These are phyloP conservation scores for Pyralis farinalis DNA, from an alignment of 2,888 invertebrate species.

Conservation along the genomic window DNA sequence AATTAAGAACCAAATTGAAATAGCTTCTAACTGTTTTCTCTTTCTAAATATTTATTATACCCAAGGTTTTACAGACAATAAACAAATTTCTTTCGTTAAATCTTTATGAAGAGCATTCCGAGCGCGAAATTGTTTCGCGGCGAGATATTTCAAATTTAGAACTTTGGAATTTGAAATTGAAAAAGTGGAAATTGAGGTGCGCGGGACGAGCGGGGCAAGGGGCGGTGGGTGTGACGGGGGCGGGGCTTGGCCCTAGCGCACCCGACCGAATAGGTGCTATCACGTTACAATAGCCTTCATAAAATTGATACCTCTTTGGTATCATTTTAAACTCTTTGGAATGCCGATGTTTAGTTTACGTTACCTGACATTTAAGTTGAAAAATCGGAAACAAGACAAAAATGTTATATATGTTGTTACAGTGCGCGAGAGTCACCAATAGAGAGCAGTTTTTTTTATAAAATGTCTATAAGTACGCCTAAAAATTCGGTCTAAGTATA, in stretches of 20 bases:
- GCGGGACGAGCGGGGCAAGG: conserved; percentile 39
- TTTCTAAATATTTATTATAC: neutral
- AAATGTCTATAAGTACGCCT: too few species aligned
- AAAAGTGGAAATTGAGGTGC: conserved; percentile 44
- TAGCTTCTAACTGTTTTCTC: neutral
- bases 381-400: too few species aligned
- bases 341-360: too few species aligned
- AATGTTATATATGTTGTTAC: too few species aligned
- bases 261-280: conserved; percentile 15
- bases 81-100: conserved; percentile 12
- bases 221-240: conserved; percentile 42
- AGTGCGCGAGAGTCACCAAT: too few species aligned
- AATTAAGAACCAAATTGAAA: neutral
- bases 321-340: too few species aligned
- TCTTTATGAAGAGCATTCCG: conserved; percentile 20
- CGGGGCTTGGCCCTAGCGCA: conserved; percentile 39
- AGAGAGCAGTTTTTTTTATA: too few species aligned
- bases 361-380: too few species aligned
- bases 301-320: neutral
- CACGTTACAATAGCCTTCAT: conserved; percentile 10
- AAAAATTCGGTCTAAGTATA: too few species aligned
- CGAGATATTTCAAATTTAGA: conserved; percentile 56
- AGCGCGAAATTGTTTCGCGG: conserved; percentile 47
- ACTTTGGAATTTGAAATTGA: conserved; percentile 55
- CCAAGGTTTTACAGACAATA: neutral